phyloP scores from a whole-genome alignment of 2,888 invertebrate genomes.

The Pedicia rivosa region DNA sequence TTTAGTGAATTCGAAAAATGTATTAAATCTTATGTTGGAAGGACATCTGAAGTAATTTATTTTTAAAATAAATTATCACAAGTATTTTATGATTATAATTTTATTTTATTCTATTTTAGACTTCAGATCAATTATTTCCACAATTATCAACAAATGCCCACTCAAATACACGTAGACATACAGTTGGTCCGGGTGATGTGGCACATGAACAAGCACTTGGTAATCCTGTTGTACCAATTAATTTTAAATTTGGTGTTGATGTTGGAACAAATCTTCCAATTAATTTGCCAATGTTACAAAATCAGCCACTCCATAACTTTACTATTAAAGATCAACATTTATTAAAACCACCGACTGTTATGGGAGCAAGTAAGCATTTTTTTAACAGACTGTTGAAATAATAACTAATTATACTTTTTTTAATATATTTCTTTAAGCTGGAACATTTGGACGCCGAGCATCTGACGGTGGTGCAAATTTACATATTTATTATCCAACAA shows the following conservation, averaged over 20 bases:
- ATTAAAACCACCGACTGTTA: conserved; percentile 80
- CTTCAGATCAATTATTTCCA: conserved; percentile 15
- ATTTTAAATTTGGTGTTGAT: conserved; percentile 25
- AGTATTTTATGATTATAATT: not conserved
- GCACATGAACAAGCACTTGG: conserved; percentile 63
- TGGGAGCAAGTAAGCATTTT: conserved; percentile 53
- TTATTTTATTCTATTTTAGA: not conserved
- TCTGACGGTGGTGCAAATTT: conserved; percentile 94
- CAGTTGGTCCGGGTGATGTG: conserved; percentile 85
- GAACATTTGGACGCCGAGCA: conserved; percentile 76
- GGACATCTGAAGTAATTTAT: not conserved
- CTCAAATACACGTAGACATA: conserved; percentile 63
- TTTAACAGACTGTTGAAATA: conserved; percentile 1
- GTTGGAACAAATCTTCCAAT: conserved; percentile 54
- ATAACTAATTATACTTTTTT: conserved; percentile 11
- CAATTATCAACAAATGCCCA: conserved; percentile 14
- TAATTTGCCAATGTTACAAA: conserved; percentile 67
- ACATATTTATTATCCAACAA: conserved; percentile 46
- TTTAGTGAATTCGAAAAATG: conserved; percentile 28
- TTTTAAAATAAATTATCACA: not conserved
- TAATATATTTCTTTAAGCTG: conserved; percentile 39
- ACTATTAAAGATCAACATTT: conserved; percentile 87
- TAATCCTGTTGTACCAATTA: conserved; percentile 26
- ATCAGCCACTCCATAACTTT: conserved; percentile 70
- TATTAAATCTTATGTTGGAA: conserved; percentile 14